phyloP scores from a whole-genome alignment of 2,888 invertebrate genomes.

The Leucophora obtusa region DNA sequence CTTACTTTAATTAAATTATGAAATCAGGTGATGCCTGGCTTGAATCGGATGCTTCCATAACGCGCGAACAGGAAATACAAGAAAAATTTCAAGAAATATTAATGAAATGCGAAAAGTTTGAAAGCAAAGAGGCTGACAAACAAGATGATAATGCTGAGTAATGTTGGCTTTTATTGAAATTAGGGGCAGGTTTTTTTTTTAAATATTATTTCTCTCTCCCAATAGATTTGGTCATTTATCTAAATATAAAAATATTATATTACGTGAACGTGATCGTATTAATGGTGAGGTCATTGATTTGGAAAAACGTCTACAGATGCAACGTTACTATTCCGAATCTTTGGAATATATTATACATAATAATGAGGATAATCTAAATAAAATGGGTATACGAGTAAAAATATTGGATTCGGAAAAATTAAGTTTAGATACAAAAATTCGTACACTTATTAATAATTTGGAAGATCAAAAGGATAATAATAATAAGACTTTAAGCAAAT shows the following conservation, averaged over 20 bases:
- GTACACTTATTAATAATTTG: conserved; percentile 66
- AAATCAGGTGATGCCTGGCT: conserved; percentile 73
- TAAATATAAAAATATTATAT: conserved; percentile 74
- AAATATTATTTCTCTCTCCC: background rate
- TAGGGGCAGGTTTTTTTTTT: too few relatives aligned
- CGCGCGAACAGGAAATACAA: conserved; percentile 73
- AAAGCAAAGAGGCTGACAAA: conserved; percentile 66
- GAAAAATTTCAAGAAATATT: conserved; percentile 72
- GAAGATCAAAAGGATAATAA: conserved; percentile 71
- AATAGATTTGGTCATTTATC: conserved; percentile 71
- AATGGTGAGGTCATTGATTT: conserved; percentile 73
- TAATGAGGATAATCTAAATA: conserved; percentile 68
- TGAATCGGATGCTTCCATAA: conserved; percentile 72
- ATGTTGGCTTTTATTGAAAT: background rate
- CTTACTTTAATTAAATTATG: too few relatives aligned
- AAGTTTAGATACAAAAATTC: conserved; percentile 63
- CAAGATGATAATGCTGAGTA: conserved; percentile 73
- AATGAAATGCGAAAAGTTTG: conserved; percentile 70
- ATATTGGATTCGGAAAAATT: conserved; percentile 64
- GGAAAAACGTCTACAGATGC: conserved; percentile 72
- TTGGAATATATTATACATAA: conserved; percentile 73
- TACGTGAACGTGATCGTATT: conserved; percentile 75
- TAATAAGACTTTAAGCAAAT: conserved; percentile 65
- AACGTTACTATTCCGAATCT: conserved; percentile 72
- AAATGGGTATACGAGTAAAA: conserved; percentile 63